Evolutionary conservation across 2,113 vertebrate species (phyloP).

Genomic region (Sapajus apella): DNA sequence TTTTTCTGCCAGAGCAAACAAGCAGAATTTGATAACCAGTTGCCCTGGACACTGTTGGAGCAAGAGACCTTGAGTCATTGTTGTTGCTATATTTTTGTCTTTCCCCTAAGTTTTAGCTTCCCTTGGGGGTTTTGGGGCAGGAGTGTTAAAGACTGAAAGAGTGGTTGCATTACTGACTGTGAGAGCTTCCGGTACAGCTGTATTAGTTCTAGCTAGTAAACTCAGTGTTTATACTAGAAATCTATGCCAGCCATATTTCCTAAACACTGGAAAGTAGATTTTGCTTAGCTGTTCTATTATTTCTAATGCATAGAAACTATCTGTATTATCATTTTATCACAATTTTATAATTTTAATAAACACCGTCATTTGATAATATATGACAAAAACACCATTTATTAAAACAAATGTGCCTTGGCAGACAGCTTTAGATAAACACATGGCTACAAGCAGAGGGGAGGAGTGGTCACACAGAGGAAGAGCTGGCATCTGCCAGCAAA

Average conservation of each 20-base stretch:
- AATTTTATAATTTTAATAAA: conserved; percentile 21
- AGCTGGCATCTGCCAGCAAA: not conserved
- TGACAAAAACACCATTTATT: not conserved
- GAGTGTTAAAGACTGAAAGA: not conserved
- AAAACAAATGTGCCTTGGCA: not conserved
- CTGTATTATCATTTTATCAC: not conserved
- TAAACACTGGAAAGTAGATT: not conserved
- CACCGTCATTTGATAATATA: not conserved
- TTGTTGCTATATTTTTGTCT: not conserved
- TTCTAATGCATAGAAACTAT: not conserved
- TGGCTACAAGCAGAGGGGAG: not conserved
- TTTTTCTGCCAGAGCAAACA: not conserved
- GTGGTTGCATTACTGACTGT: not conserved
- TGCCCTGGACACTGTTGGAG: not conserved
- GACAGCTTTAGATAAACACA: not conserved
- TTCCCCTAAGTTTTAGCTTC: not conserved
- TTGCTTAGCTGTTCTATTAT: too few relatives aligned
- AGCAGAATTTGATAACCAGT: not conserved
- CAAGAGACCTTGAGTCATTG: not conserved
- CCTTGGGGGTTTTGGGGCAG: not conserved
- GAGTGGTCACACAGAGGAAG: not conserved
- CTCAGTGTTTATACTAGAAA: not conserved
- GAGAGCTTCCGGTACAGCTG: not conserved
- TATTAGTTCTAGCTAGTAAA: not conserved
- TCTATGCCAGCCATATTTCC: not conserved